Conservation (phyloP, 1,140 invertebrate species). For the Pristionchus pacificus region DNA sequence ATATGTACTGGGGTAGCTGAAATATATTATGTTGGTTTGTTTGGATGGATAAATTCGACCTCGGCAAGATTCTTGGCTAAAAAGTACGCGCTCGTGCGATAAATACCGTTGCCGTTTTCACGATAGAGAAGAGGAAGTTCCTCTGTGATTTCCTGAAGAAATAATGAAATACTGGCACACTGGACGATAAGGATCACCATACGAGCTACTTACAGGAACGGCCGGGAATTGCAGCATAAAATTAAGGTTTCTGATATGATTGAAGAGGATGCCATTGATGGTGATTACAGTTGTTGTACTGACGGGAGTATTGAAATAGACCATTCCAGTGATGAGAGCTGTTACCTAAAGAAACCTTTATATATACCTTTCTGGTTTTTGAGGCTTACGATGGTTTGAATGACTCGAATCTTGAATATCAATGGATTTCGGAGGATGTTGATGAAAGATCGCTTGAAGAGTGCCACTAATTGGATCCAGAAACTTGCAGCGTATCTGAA, state of each 20-base stretch:
- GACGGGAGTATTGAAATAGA: constrained; percentile 79
- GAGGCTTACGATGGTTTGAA: constrained; percentile 67
- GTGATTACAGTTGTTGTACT: constrained; percentile 86
- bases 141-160: constrained; percentile 77
- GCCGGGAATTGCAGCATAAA: constrained; percentile 66
- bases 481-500: constrained; percentile 29
- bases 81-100: constrained; percentile 86
- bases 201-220: constrained; percentile 69
- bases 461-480: constrained; percentile 73
- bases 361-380: constrained; percentile 12
- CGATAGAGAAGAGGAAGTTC: constrained; percentile 85
- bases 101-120: constrained; percentile 85
- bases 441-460: constrained; percentile 84
- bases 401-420: constrained; percentile 77
- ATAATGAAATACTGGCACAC: constrained; percentile 70
- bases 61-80: constrained; percentile 70
- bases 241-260: constrained; percentile 61
- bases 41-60: neutral
- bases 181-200: too few relatives aligned
- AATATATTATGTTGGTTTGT: neutral
- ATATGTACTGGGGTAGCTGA: constrained; percentile 60
- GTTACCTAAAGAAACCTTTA: constrained; percentile 28
- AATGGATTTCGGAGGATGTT: constrained; percentile 81
- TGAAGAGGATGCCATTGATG: constrained; percentile 87
- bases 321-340: constrained; percentile 68